Evolutionary conservation across 2,797 vertebrate species (phyloP).

Genomic region (Tiaroga cobitis): DNA sequence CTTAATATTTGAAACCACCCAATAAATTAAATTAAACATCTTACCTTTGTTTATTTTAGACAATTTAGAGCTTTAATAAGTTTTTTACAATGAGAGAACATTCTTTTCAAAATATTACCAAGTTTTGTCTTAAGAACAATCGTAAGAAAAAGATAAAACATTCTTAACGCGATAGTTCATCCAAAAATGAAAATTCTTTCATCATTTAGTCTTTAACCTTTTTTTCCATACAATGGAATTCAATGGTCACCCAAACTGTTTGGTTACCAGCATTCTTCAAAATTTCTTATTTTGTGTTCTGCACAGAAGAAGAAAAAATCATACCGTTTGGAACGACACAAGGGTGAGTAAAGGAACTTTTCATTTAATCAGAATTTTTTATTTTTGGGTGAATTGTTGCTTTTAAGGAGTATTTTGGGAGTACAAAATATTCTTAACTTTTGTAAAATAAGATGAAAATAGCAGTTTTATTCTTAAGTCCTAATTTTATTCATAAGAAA

Average conservation of each 20-base stretch:
- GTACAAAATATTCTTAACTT: neutral
- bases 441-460: neutral
- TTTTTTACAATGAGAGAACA: neutral
- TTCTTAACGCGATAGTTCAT: neutral
- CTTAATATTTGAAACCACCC: neutral
- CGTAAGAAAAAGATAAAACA: neutral
- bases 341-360: neutral
- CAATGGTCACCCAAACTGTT: neutral
- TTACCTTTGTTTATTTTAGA: neutral
- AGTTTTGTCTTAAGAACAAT: neutral
- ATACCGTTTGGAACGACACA: neutral
- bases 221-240: neutral
- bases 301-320: neutral
- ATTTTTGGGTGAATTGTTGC: neutral
- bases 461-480: neutral
- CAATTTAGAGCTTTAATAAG: neutral
- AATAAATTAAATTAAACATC: neutral
- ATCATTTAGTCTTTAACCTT: neutral
- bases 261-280: neutral
- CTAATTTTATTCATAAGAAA: neutral
- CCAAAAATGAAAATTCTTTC: neutral
- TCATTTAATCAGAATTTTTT: neutral
- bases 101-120: neutral
- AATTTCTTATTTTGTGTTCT: neutral
- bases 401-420: neutral